These are phyloP conservation scores for Chesias legatella DNA, from an alignment of 2,888 invertebrate genomes.

Conservation along the genomic window DNA sequence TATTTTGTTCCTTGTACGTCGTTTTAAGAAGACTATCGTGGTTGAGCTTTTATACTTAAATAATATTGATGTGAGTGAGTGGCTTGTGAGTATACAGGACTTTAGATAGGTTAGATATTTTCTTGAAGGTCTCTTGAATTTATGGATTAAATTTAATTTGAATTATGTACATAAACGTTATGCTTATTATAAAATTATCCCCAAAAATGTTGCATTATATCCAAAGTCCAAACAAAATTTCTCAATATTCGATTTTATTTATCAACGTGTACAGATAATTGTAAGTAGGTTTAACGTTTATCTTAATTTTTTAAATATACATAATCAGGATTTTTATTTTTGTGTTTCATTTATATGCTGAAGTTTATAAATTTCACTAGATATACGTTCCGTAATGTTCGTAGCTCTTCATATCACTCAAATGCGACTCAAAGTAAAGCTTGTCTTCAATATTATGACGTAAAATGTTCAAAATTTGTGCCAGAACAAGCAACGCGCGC, in stretches of 20 bases:
- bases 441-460: too few species aligned
- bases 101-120: conserved; percentile 40
- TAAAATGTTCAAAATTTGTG: too few species aligned
- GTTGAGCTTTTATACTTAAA: neutral
- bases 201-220: conserved; percentile 46
- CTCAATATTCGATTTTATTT: conserved; percentile 68
- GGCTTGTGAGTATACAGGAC: conserved; percentile 45
- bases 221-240: conserved; percentile 65
- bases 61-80: conserved; percentile 39
- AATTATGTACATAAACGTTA: conserved; percentile 61
- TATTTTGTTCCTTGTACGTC: too few species aligned
- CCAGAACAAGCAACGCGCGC: too few species aligned
- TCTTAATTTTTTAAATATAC: conserved; percentile 76
- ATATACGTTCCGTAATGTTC: too few species aligned
- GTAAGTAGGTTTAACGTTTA: conserved; percentile 73
- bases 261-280: conserved; percentile 75
- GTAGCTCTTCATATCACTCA: too few species aligned
- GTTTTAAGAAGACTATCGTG: too few species aligned
- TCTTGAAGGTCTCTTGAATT: conserved; percentile 44
- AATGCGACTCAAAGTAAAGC: too few species aligned
- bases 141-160: conserved; percentile 45
- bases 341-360: conserved; percentile 41
- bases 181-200: conserved; percentile 50
- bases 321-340: conserved; percentile 70
- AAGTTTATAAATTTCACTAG: neutral